Evolutionary conservation across 2,113 vertebrate species (phyloP).

Genomic region (Callipepla squamata): DNA sequence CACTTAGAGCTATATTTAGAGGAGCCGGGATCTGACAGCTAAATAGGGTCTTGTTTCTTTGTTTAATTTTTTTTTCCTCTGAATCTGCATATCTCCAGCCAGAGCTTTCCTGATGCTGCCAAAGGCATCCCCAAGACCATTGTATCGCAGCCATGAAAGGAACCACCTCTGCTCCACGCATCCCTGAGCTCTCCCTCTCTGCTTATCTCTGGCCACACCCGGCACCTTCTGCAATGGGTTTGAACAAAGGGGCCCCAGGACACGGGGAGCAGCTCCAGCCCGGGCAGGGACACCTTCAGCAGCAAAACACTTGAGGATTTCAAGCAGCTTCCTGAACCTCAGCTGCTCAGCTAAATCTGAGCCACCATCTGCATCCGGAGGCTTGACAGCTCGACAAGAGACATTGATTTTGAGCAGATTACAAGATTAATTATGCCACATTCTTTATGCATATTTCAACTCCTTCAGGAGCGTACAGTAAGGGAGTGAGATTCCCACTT

Average conservation of each 20-base stretch:
- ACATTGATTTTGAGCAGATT: slow-evolving; percentile 25
- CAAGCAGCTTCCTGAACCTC: background rate
- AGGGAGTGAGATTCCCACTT: background rate
- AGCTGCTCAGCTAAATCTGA: background rate
- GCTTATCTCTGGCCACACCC: background rate
- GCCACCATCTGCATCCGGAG: slow-evolving; percentile 19
- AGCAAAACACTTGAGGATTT: background rate
- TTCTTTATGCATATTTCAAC: background rate
- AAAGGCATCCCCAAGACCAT: accelerated
- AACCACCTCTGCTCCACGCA: background rate
- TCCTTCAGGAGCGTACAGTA: background rate
- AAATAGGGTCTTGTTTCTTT: background rate
- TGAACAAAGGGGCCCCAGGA: background rate
- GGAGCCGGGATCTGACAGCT: slow-evolving; percentile 6
- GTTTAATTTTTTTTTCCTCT: background rate
- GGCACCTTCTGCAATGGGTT: background rate
- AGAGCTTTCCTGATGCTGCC: background rate
- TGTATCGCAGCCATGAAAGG: accelerated
- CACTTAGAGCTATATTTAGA: background rate
- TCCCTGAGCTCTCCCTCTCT: background rate
- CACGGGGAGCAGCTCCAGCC: background rate
- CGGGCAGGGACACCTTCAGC: background rate
- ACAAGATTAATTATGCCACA: slow-evolving; percentile 24
- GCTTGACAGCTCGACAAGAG: slow-evolving; percentile 10
- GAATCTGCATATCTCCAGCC: background rate